These are phyloP conservation scores for Machaerirhynchus nigripectus DNA, from an alignment of 2,113 vertebrate species.

Conservation along the genomic window DNA sequence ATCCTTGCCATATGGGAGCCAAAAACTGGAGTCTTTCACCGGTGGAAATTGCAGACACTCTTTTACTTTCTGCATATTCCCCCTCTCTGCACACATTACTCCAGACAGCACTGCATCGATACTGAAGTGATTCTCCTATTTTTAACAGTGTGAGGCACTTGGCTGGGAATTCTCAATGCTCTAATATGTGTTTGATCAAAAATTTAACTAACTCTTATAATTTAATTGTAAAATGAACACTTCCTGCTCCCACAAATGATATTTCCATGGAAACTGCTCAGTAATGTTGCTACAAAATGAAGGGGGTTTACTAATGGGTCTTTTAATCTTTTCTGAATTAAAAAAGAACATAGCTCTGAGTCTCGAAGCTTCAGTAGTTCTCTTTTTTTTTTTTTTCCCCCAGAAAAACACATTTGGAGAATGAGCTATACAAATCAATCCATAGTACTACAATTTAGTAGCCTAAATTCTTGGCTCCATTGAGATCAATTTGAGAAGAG, in stretches of 20 bases:
- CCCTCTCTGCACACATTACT: not conserved
- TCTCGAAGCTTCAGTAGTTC: not conserved
- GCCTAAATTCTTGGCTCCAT: not conserved
- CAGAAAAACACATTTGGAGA: not conserved
- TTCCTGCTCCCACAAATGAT: slow-evolving; percentile 1
- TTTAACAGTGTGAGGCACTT: slow-evolving; percentile 4
- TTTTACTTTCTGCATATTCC: not conserved
- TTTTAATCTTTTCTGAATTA: not conserved
- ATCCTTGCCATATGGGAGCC: not conserved
- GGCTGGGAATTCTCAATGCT: slow-evolving; percentile 28
- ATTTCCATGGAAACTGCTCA: slow-evolving; percentile 67
- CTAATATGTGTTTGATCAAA: slow-evolving; percentile 56
- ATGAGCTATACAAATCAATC: not conserved
- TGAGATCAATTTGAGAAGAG: not conserved
- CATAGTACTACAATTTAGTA: not conserved
- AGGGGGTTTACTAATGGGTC: not conserved
- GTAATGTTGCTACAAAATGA: not conserved
- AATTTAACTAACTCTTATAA: slow-evolving; percentile 42
- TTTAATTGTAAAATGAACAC: slow-evolving; percentile 57
- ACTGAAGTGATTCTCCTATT: not conserved
- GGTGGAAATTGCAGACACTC: not conserved
- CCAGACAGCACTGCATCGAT: not conserved
- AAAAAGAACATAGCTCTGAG: not conserved
- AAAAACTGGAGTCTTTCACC: not conserved
- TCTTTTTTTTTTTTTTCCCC: not conserved